Evolutionary conservation across 2,797 vertebrate species (phyloP), one percentile per base, ranked within the genome.

Genomic region (Chaenodraco wilsoni): DNA sequence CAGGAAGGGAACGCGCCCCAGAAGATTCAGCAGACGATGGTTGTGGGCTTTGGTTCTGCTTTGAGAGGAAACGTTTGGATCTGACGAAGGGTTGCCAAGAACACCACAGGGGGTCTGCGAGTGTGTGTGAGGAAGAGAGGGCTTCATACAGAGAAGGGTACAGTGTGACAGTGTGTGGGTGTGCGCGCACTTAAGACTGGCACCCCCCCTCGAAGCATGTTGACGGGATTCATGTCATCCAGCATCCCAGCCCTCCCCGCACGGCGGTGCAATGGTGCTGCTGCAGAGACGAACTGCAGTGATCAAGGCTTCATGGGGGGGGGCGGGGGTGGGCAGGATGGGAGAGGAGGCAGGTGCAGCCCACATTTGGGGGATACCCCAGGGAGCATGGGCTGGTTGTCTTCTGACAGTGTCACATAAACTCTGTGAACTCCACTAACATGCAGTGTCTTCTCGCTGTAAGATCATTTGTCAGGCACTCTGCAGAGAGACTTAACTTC

Each of bases 1-100:
- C 86, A 90, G 91, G 89, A 91, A 88, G 77, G 87, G 86, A 88
- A 90, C 65, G 72, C 59, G 58, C 88, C 91, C 89, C 88, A 11
- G 76, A 91, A 91, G 90, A 90, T 69, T 81, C 87, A 66, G 79
- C 85, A 89, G 88, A 87, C 69, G 88, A 79, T 67, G 80, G 79
- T 84, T 89, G 90, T 82, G 88, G 89, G 89, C 88, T 89, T 90
- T 84, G 90, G 90, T 91, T 91, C 89, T 88, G 90, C 90, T 91
- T 89, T 88, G 81, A 91, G 87, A 87, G 84, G 87, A 90, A 90
- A 81, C 81, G 80, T 91, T 89, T 89, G 90, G 90, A 93, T 93
- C 89, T 93, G 88, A 91, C 78, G 87, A 83, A 87, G 88, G 85
- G 90, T 82, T 91, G 91, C 90, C 89, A 89, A 82, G 88, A 82